phyloP scores from a whole-genome alignment of 1,140 invertebrate genomes.

The Ceratoteleas bidentatus region DNA sequence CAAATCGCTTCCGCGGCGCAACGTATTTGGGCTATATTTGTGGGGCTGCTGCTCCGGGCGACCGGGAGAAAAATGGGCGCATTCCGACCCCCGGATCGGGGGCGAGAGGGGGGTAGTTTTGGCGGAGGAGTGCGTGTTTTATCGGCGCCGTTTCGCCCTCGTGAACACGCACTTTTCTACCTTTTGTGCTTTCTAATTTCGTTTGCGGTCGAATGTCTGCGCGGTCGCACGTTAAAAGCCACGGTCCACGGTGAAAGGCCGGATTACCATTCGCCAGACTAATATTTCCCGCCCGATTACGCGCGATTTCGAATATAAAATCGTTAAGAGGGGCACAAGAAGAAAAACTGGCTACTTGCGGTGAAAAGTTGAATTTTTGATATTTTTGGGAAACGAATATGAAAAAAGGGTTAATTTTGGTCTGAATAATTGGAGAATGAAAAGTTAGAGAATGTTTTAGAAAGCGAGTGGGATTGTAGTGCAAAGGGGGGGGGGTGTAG shows the following conservation, averaged over 20 bases:
- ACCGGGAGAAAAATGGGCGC: conserved; percentile 47
- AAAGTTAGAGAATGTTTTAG: no score
- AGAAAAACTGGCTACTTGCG: no score
- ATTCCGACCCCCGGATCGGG: no score
- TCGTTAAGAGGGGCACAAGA: neutral
- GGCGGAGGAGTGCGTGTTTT: conserved; percentile 69
- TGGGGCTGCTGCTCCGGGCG: conserved; percentile 30
- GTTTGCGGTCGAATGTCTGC: conserved; percentile 71
- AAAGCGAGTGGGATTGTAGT: no score
- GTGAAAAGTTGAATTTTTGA: no score
- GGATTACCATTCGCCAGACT: conserved; percentile 18
- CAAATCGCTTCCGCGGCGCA: conserved; percentile 57
- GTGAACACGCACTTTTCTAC: conserved; percentile 48
- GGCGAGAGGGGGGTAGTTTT: conserved; percentile 22
- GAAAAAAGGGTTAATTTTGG: no score
- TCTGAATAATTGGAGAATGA: no score
- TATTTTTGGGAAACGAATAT: no score
- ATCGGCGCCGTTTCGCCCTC: conserved; percentile 48
- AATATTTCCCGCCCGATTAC: conserved; percentile 33
- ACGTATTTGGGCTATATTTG: conserved; percentile 73
- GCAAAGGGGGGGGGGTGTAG: no score
- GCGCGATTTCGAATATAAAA: conserved; percentile 6
- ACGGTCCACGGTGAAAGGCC: conserved; percentile 23
- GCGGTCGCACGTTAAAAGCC: conserved; percentile 53
- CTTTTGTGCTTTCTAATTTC: conserved; percentile 71